Evolutionary conservation across 2,113 vertebrate species (phyloP).

Genomic region (Picathartes gymnocephalus): DNA sequence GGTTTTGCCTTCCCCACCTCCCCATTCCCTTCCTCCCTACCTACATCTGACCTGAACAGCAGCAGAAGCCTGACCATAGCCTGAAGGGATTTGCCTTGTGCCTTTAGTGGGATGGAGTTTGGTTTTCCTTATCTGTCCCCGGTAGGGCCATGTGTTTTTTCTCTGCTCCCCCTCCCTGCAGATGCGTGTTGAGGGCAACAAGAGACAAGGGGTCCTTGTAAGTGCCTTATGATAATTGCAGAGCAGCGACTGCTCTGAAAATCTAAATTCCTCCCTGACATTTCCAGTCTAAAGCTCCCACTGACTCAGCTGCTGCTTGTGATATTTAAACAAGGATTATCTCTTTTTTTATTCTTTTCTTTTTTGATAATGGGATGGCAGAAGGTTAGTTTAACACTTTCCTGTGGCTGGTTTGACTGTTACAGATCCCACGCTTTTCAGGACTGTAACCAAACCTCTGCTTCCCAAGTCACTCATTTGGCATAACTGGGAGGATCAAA

Average conservation of each 20-base stretch:
- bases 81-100: neutral
- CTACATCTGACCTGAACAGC: neutral
- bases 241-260: slow-evolving; percentile 53
- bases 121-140: neutral
- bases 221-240: slow-evolving; percentile 70
- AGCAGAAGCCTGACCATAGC: neutral
- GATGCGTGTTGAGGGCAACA: neutral
- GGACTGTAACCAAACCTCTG: neutral
- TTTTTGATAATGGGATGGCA: slow-evolving; percentile 47
- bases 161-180: neutral
- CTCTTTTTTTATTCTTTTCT: slow-evolving; percentile 55
- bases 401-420: neutral
- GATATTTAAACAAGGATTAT: slow-evolving; percentile 76
- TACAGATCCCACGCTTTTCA: neutral
- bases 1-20: neutral
- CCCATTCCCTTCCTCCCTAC: neutral
- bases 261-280: slow-evolving; percentile 77
- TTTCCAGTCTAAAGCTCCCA: slow-evolving; percentile 67
- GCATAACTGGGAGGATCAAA: neutral
- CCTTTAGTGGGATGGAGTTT: neutral
- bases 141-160: neutral
- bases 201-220: neutral
- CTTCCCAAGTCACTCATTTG: neutral
- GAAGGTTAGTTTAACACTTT: slow-evolving; percentile 68
- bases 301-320: slow-evolving; percentile 55